Base-by-base conservation (phyloP, 2,888 invertebrate species). In the Scaptomyza flava region DNA sequence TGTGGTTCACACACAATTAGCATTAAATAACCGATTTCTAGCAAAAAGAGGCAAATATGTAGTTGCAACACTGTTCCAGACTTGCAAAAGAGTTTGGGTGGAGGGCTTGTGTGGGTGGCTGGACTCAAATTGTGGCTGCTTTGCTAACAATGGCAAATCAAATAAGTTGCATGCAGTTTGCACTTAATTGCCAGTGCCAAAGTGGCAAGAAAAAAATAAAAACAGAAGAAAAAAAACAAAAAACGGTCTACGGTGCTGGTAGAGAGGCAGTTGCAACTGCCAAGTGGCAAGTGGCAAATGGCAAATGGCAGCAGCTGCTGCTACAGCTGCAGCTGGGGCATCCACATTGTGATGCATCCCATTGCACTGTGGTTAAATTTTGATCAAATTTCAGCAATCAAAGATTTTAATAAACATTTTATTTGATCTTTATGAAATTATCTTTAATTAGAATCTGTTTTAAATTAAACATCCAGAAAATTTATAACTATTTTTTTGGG, bases 161-260 rank as follows among this genome's bases (percentile, higher is more conserved):
- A 79, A 79, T 81, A 79, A 79, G 79, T 75, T 79, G 75, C 75
- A 68, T 81, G 78, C 82, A 71, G 71, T 63, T 78, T 67, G 76
- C 61, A 81, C 79, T 84, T 89, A 82, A 82, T 82, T 82, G 89
- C 75, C 75, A 77, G 85, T 83, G 87, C 81, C 87, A 82, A 89
- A 89, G 82, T 77, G 85, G 68, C 85, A 74, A 76, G 65, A 69
- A 88, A 66, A 60, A 63, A 62, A 68, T n/a, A n/a, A 12, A 2
- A 14, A 2, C 4, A 23, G 23, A 23, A 23, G 3, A 23, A 23
- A 12, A 14, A 12, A 7, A 4, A 14, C 2, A n/a, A 9, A 36
- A n/a, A n/a, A n/a, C 47, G 46, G 31, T 27, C 27, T 27, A 27
- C 27, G 27, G 27, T 27, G 33, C 9, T 31, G 23, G 33, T 7